These are phyloP conservation scores for Porites lobata DNA, from an alignment of 92 coral and sea anemone species.

Conservation along the genomic window DNA sequence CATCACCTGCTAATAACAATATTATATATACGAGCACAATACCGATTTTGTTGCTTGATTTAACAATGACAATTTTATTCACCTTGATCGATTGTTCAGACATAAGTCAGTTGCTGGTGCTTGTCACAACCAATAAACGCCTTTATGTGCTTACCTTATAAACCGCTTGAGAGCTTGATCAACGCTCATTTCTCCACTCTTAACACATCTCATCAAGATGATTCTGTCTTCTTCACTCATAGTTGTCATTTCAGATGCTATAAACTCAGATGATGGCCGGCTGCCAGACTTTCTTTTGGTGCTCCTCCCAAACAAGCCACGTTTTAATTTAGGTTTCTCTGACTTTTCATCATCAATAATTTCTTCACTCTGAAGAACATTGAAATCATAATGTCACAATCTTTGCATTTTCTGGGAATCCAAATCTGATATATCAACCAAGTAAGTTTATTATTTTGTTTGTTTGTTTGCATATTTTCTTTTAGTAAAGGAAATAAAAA, in stretches of 20 bases:
- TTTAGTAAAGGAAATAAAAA: no score
- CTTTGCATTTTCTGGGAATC: no score
- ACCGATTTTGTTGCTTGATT: no score
- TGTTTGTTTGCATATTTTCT: no score
- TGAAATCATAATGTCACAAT: not conserved
- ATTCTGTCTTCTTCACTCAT: slow-evolving; percentile 93
- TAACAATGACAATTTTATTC: not conserved
- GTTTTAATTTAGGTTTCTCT: slow-evolving; percentile 69
- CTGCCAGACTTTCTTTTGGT: slow-evolving; percentile 80
- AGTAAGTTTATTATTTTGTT: no score
- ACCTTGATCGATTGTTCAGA: no score
- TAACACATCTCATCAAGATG: slow-evolving; percentile 85
- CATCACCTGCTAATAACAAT: no score
- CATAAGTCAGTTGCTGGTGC: no score
- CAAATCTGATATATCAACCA: no score
- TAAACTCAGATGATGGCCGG: slow-evolving; percentile 85
- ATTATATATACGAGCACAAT: no score
- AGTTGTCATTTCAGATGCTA: slow-evolving; percentile 83
- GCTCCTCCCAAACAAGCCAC: slow-evolving; percentile 86
- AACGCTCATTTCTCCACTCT: slow-evolving; percentile 75
- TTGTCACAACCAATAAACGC: not conserved
- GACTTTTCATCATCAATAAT: slow-evolving; percentile 77
- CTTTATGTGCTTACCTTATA: slow-evolving; percentile 51
- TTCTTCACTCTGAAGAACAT: slow-evolving; percentile 48
- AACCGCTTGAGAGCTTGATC: slow-evolving; percentile 87